Evolutionary conservation across 2,797 vertebrate species (phyloP), one percentile per base, ranked within the genome.

Genomic region (Chrosomus eos): DNA sequence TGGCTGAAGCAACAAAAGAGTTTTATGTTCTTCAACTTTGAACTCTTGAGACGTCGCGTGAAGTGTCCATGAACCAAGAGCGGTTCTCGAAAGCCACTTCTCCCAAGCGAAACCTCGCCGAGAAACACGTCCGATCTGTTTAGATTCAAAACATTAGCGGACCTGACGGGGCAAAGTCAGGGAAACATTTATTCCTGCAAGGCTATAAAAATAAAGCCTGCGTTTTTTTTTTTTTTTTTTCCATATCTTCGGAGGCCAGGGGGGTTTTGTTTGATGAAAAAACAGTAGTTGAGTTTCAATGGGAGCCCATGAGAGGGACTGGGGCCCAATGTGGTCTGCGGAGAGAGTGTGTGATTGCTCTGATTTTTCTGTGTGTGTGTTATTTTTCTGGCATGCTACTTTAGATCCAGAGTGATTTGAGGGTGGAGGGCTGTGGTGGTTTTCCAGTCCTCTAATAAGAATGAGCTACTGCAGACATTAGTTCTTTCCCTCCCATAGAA

Each of bases 81-180:
- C n/a, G 9, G 51, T 68, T 73, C 45, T 28, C 28, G 9, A 86
- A 80, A 81, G 84, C 84, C 53, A 43, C 75, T 75, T 55, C 81
- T 78, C 81, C 74, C 82, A 51, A 45, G 67, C 9, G 74, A 70
- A 81, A 74, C 83, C 73, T 82, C 26, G 21, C 74, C 1, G 77
- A 75, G 81, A 66, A 68, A 72, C 84, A 67, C 71, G 43, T 86
- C 88, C 81, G 81, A 90, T 91, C 92, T 95, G 94, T 95, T 95
- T 95, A 88, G 89, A 94, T 87, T 94, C 89, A 94, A 95, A 95
- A 95, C 93, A 95, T 94, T 94, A 90, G 90, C 89, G 86, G 90
- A 91, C 91, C 93, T 93, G 93, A 94, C 83, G 60, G 91, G 48
- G 88, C 89, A 93, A 93, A 94, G 92, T 92, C 93, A 89, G 92